These are phyloP conservation scores for Catharus minimus DNA, from an alignment of 2,113 vertebrate species.

Conservation along the genomic window DNA sequence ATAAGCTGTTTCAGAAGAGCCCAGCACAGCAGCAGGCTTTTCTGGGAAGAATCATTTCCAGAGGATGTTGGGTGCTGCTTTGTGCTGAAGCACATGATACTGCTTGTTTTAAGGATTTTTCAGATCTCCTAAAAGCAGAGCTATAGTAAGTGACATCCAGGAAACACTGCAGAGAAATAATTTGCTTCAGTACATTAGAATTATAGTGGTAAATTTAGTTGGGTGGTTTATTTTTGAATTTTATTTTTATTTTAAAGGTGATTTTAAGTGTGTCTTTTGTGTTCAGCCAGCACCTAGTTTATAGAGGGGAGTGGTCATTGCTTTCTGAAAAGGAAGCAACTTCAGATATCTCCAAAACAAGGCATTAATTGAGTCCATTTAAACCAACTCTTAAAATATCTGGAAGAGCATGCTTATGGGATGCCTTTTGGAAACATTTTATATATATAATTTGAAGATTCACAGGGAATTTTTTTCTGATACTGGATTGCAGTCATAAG, in stretches of 20 bases:
- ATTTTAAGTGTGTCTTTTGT: background rate
- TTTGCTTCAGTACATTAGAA: background rate
- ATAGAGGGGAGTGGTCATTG: background rate
- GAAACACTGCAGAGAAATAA: background rate
- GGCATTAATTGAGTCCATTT: background rate
- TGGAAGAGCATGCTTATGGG: background rate
- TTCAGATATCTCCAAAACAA: background rate
- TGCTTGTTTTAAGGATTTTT: background rate
- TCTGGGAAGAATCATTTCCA: background rate
- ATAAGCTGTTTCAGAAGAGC: background rate
- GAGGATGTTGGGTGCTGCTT: background rate
- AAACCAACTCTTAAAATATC: background rate
- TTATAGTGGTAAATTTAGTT: background rate
- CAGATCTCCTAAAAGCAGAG: background rate
- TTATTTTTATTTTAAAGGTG: background rate
- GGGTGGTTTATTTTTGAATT: fast-evolving
- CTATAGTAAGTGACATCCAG: background rate
- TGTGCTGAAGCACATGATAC: background rate
- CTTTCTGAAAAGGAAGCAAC: background rate
- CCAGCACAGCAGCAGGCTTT: background rate
- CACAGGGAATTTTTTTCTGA: background rate
- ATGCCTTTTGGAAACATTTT: background rate
- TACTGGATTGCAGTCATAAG: background rate
- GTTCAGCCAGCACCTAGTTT: background rate
- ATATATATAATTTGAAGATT: background rate